These are phyloP conservation scores for Acromyrmex charruanus DNA, from an alignment of 1,140 invertebrate genomes.

Conservation along the genomic window DNA sequence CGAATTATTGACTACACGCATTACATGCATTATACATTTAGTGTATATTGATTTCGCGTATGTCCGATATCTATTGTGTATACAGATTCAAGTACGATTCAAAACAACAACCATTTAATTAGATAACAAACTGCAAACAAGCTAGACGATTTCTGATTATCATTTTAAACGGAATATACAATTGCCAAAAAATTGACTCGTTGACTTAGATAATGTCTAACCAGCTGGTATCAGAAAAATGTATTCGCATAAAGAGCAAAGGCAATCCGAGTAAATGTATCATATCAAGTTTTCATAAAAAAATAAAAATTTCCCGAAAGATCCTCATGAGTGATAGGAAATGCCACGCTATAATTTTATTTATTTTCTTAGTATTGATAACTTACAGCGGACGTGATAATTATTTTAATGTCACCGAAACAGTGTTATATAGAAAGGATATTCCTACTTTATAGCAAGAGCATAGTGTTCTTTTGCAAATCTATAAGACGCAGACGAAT, in stretches of 20 bases:
- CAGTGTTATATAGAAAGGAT: conserved; percentile 17
- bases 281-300: background rate
- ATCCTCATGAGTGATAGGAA: background rate
- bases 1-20: background rate
- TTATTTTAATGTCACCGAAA: conserved; percentile 10
- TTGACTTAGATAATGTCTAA: background rate
- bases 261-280: background rate
- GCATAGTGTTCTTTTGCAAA: background rate
- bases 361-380: conserved; percentile 8
- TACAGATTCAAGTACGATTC: background rate
- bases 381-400: background rate
- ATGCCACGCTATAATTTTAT: conserved; percentile 30
- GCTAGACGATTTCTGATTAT: background rate
- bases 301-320: conserved; percentile 5
- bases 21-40: background rate
- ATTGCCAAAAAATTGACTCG: background rate
- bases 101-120: background rate
- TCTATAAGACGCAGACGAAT: conserved; percentile 18
- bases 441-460: background rate
- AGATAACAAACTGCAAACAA: conserved; percentile 18
- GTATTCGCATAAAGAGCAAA: background rate
- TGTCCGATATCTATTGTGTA: background rate
- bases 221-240: background rate
- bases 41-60: background rate
- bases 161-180: background rate